Conservation (phyloP, 2,797 vertebrate species). For the Lagorchestes hirsutus region DNA sequence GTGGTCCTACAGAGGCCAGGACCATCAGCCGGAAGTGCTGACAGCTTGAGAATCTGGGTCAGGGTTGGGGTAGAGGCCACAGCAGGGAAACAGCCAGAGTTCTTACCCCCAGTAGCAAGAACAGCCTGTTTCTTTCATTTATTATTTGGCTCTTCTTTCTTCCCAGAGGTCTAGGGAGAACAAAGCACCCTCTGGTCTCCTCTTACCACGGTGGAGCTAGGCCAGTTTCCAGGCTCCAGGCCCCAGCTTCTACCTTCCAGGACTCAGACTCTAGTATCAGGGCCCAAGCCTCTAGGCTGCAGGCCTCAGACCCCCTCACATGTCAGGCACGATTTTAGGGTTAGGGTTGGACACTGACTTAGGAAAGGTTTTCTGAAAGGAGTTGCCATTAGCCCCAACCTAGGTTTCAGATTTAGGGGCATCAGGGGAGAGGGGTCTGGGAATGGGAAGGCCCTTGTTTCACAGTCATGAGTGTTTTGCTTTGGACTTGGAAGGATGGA, state of each 20-base stretch:
- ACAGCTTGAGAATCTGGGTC: neutral
- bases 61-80: neutral
- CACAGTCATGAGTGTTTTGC: neutral
- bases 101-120: neutral
- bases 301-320: neutral
- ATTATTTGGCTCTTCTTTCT: neutral
- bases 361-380: neutral
- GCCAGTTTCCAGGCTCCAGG: neutral
- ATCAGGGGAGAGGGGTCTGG: neutral
- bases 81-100: neutral
- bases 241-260: neutral
- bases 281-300: neutral
- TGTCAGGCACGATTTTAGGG: neutral
- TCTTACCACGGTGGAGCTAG: neutral
- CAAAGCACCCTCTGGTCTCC: neutral
- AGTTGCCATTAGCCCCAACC: neutral
- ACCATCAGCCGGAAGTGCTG: neutral
- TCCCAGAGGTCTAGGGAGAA: neutral
- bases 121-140: constrained; percentile 7
- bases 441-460: neutral
- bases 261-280: neutral
- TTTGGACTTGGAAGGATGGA: neutral
- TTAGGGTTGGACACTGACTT: neutral
- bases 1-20: neutral
- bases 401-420: neutral